A percentile compares a stretch with the other conserved stretches of the same genome.
phyloP scores from a whole-genome alignment of 2,113 vertebrate genomes.

The Ameiurus melas region DNA sequence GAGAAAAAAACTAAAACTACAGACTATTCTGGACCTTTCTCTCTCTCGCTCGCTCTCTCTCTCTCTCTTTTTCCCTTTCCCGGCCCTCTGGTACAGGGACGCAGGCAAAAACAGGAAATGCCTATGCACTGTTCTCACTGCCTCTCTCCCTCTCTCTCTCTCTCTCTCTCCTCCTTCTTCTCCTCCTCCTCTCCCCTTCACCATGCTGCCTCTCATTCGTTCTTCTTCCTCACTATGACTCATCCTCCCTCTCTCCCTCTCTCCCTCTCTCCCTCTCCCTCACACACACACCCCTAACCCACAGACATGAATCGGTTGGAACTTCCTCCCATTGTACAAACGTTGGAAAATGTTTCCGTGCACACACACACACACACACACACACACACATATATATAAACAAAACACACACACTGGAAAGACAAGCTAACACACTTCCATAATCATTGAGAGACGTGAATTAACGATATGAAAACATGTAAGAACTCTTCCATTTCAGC shows the following conservation, averaged over 20 bases:
- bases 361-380: constrained; percentile 27
- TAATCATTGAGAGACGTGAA: constrained; percentile 14
- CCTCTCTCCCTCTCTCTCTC: constrained; percentile 37
- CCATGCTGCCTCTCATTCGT: no score
- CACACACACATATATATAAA: constrained; percentile 23
- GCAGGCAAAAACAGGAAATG: constrained; percentile 74
- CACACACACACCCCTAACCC: constrained; percentile 24
- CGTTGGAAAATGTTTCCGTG: constrained; percentile 42
- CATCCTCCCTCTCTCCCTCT: constrained; percentile 49
- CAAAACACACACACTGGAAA: constrained; percentile 26
- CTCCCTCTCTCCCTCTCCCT: neutral
- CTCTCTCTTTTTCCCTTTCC: constrained; percentile 53
- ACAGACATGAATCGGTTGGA: constrained; percentile 51
- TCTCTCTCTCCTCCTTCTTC: constrained; percentile 31
- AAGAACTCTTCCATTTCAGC: constrained; percentile 47
- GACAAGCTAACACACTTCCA: constrained; percentile 24
- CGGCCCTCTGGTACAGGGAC: constrained; percentile 57
- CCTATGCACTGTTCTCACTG: constrained; percentile 62
- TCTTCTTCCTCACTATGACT: constrained; percentile 67
- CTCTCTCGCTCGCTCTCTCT: constrained; percentile 51
- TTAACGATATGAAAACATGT: constrained; percentile 9
- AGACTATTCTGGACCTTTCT: neutral
- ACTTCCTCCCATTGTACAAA: constrained; percentile 73
- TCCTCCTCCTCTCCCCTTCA: neutral
- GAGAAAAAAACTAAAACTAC: neutral